These are phyloP conservation scores for Lagorchestes hirsutus DNA, from an alignment of 2,797 vertebrate genomes.

Conservation along the genomic window DNA sequence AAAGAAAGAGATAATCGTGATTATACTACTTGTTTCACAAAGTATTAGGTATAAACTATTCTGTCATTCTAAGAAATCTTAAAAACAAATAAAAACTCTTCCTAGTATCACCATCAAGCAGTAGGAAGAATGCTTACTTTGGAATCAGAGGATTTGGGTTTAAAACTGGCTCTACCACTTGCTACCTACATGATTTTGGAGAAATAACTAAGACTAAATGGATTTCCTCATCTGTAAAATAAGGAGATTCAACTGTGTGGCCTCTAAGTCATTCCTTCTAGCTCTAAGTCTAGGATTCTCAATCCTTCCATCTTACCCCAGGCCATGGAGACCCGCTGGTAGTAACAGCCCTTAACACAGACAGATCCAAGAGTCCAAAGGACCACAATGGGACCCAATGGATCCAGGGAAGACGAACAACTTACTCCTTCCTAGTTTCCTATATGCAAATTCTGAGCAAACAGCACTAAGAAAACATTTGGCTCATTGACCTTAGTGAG, in stretches of 20 bases:
- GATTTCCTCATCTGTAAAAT: background rate
- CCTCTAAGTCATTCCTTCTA: background rate
- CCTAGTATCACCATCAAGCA: background rate
- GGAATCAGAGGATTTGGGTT: background rate
- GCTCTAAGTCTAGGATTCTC: background rate
- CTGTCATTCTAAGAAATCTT: background rate
- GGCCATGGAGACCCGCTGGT: background rate
- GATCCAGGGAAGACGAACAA: background rate
- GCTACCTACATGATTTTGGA: background rate
- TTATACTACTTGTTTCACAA: background rate
- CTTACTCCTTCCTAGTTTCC: background rate
- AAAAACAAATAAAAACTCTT: background rate
- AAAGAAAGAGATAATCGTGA: background rate
- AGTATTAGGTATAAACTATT: background rate
- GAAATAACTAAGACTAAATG: background rate
- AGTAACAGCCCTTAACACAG: background rate
- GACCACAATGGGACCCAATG: background rate
- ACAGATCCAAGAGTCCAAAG: background rate
- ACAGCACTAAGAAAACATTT: rapidly evolving
- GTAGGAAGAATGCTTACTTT: background rate
- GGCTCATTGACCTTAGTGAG: background rate
- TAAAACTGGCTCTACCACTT: background rate
- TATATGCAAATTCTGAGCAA: background rate
- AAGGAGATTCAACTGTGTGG: background rate
- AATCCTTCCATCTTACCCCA: background rate